These are phyloP conservation scores for Bubalus kerabau DNA, from an alignment of 2,113 vertebrate species.

Conservation along the genomic window DNA sequence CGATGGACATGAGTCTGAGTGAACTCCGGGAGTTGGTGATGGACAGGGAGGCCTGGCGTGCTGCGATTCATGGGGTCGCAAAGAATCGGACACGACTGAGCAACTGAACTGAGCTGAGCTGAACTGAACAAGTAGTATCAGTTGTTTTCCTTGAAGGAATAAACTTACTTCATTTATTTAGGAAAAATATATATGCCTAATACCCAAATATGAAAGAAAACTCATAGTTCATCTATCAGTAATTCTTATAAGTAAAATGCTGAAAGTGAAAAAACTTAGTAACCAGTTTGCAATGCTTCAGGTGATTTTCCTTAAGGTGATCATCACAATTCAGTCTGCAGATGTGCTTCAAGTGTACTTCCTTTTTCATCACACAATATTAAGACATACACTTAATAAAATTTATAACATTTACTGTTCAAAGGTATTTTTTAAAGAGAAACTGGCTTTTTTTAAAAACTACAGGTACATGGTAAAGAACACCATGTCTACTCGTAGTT, in stretches of 20 bases:
- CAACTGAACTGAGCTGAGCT: no score
- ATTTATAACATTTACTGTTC: background rate
- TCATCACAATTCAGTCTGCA: background rate
- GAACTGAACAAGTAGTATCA: background rate
- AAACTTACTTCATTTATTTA: background rate
- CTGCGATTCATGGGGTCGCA: no score
- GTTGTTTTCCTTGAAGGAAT: background rate
- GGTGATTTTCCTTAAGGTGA: background rate
- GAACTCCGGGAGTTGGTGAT: no score
- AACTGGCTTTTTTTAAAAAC: background rate
- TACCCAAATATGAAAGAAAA: background rate
- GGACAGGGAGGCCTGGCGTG: no score
- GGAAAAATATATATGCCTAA: background rate
- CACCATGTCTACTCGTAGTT: background rate
- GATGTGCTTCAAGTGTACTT: background rate
- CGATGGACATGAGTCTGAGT: no score
- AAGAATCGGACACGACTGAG: no score
- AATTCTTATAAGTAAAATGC: background rate
- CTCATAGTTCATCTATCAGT: background rate
- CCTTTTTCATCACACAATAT: background rate
- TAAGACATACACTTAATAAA: background rate
- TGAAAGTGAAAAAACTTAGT: background rate
- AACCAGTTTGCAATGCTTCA: background rate
- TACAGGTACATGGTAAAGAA: background rate
- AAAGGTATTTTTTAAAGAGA: background rate